Percentiles rank a stretch among this genome's conserved stretches.
These are phyloP conservation scores for Terebella lapidaria DNA, from an alignment of 2,888 invertebrate genomes.

Conservation along the genomic window DNA sequence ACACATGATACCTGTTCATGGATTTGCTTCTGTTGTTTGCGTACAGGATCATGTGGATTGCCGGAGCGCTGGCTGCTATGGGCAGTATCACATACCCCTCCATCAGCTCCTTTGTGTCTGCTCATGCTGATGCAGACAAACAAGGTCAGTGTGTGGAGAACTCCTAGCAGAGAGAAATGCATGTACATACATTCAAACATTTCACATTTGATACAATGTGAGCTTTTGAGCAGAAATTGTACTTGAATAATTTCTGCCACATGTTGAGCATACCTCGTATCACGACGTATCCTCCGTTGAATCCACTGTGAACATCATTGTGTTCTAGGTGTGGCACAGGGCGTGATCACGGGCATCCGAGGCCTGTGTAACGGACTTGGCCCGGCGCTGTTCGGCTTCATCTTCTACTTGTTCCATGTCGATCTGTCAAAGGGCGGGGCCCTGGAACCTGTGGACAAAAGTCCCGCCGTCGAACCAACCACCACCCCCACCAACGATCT, in stretches of 20 bases:
- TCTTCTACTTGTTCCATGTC: constrained; percentile 97
- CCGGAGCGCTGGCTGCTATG: constrained; percentile 90
- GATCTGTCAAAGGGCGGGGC: constrained; percentile 62
- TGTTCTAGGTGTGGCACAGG: constrained; percentile 64
- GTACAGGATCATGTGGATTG: constrained; percentile 96
- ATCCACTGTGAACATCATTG: no score
- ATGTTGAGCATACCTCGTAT: no score
- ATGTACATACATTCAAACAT: not conserved
- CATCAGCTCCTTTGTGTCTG: constrained; percentile 96
- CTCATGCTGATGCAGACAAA: constrained; percentile 94
- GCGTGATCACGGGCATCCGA: constrained; percentile 97
- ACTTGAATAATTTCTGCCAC: no score
- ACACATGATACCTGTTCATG: no score
- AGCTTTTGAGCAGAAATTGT: no score
- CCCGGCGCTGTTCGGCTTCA: constrained; percentile 96
- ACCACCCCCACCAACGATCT: not conserved
- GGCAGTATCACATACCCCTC: constrained; percentile 98
- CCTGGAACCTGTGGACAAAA: not conserved
- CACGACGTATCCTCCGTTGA: no score
- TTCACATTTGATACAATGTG: no score
- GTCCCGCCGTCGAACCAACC: not conserved
- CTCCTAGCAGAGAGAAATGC: no score
- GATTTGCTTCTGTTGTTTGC: no score
- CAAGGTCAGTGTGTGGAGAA: constrained; percentile 81
- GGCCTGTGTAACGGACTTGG: constrained; percentile 97